Evolutionary conservation across 2,888 invertebrate genomes (phyloP), one percentile per base, ranked within the genome.

Genomic region (Metalampra italica): DNA sequence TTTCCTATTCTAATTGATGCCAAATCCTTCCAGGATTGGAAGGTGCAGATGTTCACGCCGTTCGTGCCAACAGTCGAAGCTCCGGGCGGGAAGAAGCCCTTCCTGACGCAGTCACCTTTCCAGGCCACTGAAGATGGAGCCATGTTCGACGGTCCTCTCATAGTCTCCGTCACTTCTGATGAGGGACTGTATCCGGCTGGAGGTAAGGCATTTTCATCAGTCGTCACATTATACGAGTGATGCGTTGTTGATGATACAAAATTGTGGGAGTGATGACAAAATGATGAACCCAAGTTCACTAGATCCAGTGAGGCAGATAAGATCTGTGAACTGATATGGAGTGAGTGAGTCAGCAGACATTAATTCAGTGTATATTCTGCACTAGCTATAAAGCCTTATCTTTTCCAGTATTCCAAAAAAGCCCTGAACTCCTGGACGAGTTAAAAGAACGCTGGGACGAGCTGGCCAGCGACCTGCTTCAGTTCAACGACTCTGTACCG

Each of bases 121-220:
- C 83, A 90, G 30, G 88, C 93, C 0, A 86, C 95, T 0, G 85
- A 73, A 51, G 81, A 89, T 9, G 93, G 93, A 0, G 79, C 89
- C 36, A 91, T 92, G 59, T 84, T 91, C 11, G 91, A 93, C 53
- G 62, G 93, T 9, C 96, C 96, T 0, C 93, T 94, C 89, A 89
- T 95, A 45, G 88, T 92, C 0, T 92, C 93, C 1, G 90, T 93
- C 43, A 92, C 93, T 0, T 90, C 91, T 14, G 92, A 94, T 45
- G 95, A 96, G 75, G 95, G 95, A 48, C 82, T 94, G 14, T 94
- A 93, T 62, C 94, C 94, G 22, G 93, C 91, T 39, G 91, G 92
- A 64, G 91, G 94, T 94, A 76, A 75, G 57, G 11, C 9, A 11
- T n/a, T n/a, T n/a, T n/a, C n/a, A 5, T 40, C n/a, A 8, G 9